Percentiles rank a stretch among this genome's conserved stretches.
phyloP scores from a whole-genome alignment of 2,113 vertebrate genomes.

The Hiodon alosoides region DNA sequence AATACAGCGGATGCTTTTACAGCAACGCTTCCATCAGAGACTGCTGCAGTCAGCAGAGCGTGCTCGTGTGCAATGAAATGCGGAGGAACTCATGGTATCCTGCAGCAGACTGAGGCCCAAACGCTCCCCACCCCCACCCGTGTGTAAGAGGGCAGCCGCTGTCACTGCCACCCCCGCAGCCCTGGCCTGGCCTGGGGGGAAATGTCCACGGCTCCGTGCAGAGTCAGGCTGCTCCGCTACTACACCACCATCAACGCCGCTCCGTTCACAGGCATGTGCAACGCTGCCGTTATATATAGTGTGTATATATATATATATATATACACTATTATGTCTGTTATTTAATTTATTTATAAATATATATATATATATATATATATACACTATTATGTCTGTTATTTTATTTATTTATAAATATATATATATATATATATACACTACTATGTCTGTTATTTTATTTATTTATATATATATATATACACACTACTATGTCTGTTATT shows the following conservation, averaged over 20 bases:
- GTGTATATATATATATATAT: no score
- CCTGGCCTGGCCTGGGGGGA: not conserved
- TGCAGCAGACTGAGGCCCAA: not conserved
- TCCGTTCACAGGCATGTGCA: no score
- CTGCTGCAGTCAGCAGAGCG: slow-evolving; percentile 1
- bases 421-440: no score
- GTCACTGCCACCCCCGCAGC: not conserved
- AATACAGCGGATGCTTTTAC: not conserved
- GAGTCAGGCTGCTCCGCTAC: not conserved
- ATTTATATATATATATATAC: no score
- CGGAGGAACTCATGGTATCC: not conserved
- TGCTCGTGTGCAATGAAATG: not conserved
- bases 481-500: no score
- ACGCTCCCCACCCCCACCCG: not conserved
- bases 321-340: no score
- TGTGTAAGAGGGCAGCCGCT: not conserved
- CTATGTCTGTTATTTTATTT: no score
- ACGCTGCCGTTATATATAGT: no score
- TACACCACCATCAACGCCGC: not conserved
- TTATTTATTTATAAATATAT: no score
- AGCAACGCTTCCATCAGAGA: slow-evolving; percentile 2
- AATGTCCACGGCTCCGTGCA: not conserved
- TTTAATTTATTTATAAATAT: no score
- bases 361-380: no score
- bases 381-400: no score